Evolutionary conservation across 1,140 invertebrate species (phyloP), one percentile per base, ranked within the genome.

Genomic region (Drosophila navojoa): DNA sequence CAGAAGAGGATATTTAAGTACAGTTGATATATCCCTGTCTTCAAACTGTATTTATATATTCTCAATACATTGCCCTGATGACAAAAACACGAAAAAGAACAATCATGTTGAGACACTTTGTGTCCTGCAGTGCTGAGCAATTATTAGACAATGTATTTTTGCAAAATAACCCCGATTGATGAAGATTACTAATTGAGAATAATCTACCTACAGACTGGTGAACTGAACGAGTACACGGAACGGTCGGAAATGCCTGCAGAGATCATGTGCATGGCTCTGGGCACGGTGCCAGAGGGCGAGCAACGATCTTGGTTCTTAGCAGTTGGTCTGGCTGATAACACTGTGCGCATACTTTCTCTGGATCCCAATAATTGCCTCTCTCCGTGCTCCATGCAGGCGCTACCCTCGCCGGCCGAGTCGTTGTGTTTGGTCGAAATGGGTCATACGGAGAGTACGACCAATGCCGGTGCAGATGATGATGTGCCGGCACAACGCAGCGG

Each of bases 201-300:
- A 76, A 44, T 32, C 7, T 73, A 35, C 57, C 93, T 94, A 15
- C 86, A 99, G 97, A 98, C 97, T 78, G 98, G 98, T 0, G 98
- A 99, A 93, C 93, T 99, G 29, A 99, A 99, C 92, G 99, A 99
- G 91, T 99, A 99, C 84, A 99, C 97, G 5, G 98, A 99, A 90
- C 94, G 98, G 11, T 98, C 99, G 81, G 98, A 99, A 90, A 97
- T 99, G 96, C 96, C 97, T 5, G 96, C 97, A 2, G 98, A 99
- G 92, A 98, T 99, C 1, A 96, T 99, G 73, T 99, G 99, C 81
- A 99, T 99, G 99, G 98, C 98, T 0, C 91, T 99, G 32, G 98
- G 97, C 2, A 97, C 97, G 59, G 98, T 99, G 0, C 97, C 98
- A 0, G 94, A 95, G 13, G 98, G 98, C 22, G 99, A 99, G 92